phyloP scores from a whole-genome alignment of 2,797 vertebrate species.

The Melopsittacus undulatus region DNA sequence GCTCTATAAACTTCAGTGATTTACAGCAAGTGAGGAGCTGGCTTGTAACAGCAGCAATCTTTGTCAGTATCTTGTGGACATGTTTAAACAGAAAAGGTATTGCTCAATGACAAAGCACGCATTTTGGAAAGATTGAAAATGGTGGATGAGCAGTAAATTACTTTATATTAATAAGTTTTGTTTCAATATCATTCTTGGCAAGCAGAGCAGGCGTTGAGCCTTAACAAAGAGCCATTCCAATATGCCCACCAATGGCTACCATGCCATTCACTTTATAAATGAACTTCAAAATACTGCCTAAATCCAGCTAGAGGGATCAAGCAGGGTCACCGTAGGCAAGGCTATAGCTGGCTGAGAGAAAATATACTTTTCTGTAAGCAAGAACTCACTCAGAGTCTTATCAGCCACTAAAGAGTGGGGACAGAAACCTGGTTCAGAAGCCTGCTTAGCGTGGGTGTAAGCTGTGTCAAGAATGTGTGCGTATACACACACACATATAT shows the following conservation, averaged over 20 bases:
- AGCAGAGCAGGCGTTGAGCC: slow-evolving; percentile 18
- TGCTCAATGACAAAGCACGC: neutral
- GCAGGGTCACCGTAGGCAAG: neutral
- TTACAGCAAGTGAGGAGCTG: slow-evolving; percentile 11
- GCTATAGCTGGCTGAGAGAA: neutral
- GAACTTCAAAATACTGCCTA: neutral
- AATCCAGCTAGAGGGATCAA: neutral
- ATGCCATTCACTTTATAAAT: neutral
- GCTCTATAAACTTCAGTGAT: slow-evolving; percentile 40
- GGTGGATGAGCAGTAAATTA: neutral
- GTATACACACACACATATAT: too few relatives aligned
- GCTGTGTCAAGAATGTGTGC: neutral
- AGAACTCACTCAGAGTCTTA: neutral
- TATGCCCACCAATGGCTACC: neutral
- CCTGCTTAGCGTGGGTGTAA: neutral
- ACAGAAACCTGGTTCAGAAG: neutral
- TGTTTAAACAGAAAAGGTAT: neutral
- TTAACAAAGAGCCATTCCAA: neutral
- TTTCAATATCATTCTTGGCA: slow-evolving; percentile 20
- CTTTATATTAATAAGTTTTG: slow-evolving; percentile 36
- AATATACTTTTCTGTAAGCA: neutral
- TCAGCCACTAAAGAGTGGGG: neutral
- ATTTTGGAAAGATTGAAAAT: neutral
- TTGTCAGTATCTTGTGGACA: neutral
- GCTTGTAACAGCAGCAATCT: slow-evolving; percentile 18